Evolutionary conservation across 2,888 invertebrate species (phyloP), one percentile per base, ranked within the genome.

Genomic region (Drosophila silvestris): DNA sequence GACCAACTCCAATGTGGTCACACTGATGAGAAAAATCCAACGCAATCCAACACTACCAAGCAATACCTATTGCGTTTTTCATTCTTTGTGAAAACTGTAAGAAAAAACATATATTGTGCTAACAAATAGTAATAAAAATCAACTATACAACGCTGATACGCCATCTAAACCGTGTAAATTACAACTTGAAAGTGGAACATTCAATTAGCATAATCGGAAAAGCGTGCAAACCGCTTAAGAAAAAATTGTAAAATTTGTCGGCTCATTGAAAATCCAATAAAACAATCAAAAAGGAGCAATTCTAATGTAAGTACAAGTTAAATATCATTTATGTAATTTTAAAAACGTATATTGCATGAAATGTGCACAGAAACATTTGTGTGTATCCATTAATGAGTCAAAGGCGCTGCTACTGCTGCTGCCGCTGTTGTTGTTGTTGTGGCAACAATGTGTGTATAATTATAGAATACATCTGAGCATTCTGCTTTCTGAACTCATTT

Each of bases 401-500:
- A 52, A 26, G 22, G 9, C 35, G 16, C 7, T 26, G 30, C 50
- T 62, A 14, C 14, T 30, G 50, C 35, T 28, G n/a, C 10, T 30
- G 12, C 22, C 16, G 28, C 5, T 47, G 7, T 52, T 53, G 9
- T 60, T 65, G 64, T 78, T 79, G 81, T 65, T 74, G 71, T 68
- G 58, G 50, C 52, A 66, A 70, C 52, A 26, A 33, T 44, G 50
- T 66, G n/a, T 70, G 47, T 73, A 71, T 70, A 52, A 68, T 70
- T 78, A 47, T 47, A 81, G 78, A 77, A 81, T 60, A 53, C 30
- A 28, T 60, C 63, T 60, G 37, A 33, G 47, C 39, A 56, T 32
- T 39, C n/a, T 60, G 26, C 44, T 50, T 58, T 35, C 56, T 75
- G 70, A 70, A 77, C 68, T 80, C 68, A 79, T 79, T 79, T 79